Evolutionary conservation across 2,888 invertebrate species (phyloP), one percentile per base, ranked within the genome.

Genomic region (Cerceris rybyensis): DNA sequence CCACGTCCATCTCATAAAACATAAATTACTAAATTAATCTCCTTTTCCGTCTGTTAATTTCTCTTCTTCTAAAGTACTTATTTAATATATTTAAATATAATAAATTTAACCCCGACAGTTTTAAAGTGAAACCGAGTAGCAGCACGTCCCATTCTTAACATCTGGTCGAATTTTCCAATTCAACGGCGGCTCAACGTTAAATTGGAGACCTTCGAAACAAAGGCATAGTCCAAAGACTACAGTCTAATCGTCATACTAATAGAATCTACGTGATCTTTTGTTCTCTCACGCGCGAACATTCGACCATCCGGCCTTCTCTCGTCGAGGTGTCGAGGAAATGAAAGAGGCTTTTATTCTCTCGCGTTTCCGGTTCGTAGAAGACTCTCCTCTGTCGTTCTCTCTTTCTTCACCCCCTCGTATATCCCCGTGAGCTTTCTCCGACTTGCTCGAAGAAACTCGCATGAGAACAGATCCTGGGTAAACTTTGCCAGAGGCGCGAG

Each of bases 301-400:
- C 39, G 54, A 54, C 42, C 54, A 41, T 65, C 17, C 16, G n/a
- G 11, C n/a, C 60, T 64, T 67, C 17, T 54, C 54, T 17, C 70
- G 49, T 9, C 61, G 17, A 41, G 59, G 43, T 67, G 59, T 68
- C 70, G 16, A 9, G 52, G 39, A 70, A 81, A 74, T 65, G 70
- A 70, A 70, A 73, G 52, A 17, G 54, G 73, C 49, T 52, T 76
- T 73, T 68, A 68, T 72, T 64, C 72, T 76, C 43, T 28, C 39
- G 41, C 64, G 49, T 63, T 64, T 72, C 54, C 67, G 59, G 52
- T 63, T 72, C 58, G 57, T 41, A 58, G 67, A 59, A 73, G 43
- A 52, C 54, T 1, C 39, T 17, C 43, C 59, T 7, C 59, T 5
- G n/a, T 16, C 59, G 46, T 11, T 46, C 58, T 64, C 13, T 39